A percentile compares a stretch with the other conserved stretches of the same genome.
Evolutionary conservation across 2,797 vertebrate genomes (phyloP).

Genomic region (Apodemus agrarius): DNA sequence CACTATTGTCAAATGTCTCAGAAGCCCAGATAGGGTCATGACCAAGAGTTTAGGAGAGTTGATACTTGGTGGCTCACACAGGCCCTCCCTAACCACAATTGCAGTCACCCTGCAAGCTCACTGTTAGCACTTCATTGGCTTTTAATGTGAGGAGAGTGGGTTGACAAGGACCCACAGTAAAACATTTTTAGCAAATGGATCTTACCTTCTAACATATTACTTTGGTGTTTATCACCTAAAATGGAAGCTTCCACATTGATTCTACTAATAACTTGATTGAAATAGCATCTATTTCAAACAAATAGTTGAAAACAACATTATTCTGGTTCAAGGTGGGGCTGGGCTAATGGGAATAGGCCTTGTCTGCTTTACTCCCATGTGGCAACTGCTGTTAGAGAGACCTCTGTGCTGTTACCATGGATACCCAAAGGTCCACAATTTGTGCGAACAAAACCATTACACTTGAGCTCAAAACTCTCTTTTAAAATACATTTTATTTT

Average conservation of each 20-base stretch:
- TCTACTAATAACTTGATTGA: constrained; percentile 21
- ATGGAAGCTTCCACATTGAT: not conserved
- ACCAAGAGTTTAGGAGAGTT: not conserved
- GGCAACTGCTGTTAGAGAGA: not conserved
- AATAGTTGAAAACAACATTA: not conserved
- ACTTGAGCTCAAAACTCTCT: not conserved
- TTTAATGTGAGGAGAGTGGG: not conserved
- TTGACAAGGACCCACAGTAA: not conserved
- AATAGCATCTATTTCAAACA: constrained; percentile 37
- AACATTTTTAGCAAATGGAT: constrained; percentile 22
- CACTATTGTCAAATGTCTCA: not conserved
- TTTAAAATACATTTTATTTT: not conserved
- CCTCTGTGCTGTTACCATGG: not conserved
- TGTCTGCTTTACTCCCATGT: not conserved
- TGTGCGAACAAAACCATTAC: not conserved
- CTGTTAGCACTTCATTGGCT: not conserved
- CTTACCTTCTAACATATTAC: not conserved
- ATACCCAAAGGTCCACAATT: not conserved
- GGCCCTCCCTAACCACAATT: not conserved
- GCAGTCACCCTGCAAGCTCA: not conserved
- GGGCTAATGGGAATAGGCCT: not conserved
- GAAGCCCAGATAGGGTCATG: not conserved
- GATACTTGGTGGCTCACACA: not conserved
- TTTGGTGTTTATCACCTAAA: not conserved
- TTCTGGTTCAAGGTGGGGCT: not conserved